phyloP scores from a whole-genome alignment of 2,888 invertebrate genomes.

The Parasteatoda lunata region DNA sequence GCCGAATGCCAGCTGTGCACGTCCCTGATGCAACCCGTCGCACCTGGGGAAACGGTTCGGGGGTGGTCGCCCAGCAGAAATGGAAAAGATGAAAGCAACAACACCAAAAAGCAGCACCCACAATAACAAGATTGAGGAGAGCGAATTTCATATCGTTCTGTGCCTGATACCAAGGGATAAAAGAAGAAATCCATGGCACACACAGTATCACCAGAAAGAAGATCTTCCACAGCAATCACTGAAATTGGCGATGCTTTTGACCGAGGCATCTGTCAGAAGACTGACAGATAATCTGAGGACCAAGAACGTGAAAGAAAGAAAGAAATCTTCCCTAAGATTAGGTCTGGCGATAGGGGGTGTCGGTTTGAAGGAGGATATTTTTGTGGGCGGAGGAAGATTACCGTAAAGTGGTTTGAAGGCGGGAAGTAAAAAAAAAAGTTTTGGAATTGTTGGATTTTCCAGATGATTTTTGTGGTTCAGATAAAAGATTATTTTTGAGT shows the following conservation, averaged over 20 bases:
- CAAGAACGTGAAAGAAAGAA: constrained; percentile 1
- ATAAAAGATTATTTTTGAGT: background rate
- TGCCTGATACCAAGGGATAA: background rate
- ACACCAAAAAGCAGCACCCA: background rate
- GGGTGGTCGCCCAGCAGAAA: background rate
- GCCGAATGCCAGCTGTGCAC: constrained; percentile 16
- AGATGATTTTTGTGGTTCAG: background rate
- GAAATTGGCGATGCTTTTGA: constrained; percentile 51
- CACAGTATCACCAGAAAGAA: background rate
- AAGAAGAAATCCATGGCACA: constrained; percentile 12
- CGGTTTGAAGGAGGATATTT: constrained; percentile 13
- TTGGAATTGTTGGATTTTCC: background rate
- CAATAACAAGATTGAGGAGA: background rate
- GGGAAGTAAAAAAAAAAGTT: background rate
- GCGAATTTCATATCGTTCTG: background rate
- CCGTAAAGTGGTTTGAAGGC: constrained; percentile 10
- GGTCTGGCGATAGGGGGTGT: constrained; percentile 27
- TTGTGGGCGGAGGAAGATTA: constrained; percentile 23
- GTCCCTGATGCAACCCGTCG: constrained; percentile 1
- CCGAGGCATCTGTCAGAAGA: constrained; percentile 47
- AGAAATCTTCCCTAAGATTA: constrained; percentile 31
- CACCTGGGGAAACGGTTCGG: constrained; percentile 13
- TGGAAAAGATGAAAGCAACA: background rate
- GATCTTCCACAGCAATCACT: constrained; percentile 25
- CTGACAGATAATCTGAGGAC: constrained; percentile 44